A percentile compares a stretch with the other conserved stretches of the same genome.
phyloP scores from a whole-genome alignment of 2,113 vertebrate species.

The Cheilinus undulatus region DNA sequence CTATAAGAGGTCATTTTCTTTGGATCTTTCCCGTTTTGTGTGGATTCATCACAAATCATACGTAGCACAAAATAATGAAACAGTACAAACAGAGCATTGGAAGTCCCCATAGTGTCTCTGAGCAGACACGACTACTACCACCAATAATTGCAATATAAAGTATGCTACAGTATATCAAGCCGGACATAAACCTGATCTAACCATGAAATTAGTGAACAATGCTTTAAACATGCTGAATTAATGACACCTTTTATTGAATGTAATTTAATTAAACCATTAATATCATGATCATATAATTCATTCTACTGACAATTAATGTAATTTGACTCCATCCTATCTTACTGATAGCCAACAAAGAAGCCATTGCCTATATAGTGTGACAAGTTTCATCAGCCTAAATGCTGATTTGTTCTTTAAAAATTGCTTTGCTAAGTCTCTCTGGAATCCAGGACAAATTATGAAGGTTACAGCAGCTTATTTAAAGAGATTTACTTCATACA shows the following conservation, averaged over 20 bases:
- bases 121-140: too few relatives aligned
- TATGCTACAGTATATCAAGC: too few relatives aligned
- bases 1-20: too few relatives aligned
- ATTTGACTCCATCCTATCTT: conserved; percentile 19
- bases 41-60: too few relatives aligned
- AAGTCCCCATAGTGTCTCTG: too few relatives aligned
- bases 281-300: neutral
- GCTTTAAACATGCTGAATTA: too few relatives aligned
- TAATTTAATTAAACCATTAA: neutral
- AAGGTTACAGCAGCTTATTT: conserved; percentile 37
- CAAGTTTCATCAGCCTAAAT: conserved; percentile 32
- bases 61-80: too few relatives aligned
- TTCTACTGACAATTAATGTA: conserved; percentile 4
- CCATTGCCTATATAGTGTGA: neutral
- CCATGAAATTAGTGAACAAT: too few relatives aligned
- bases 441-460: conserved; percentile 27
- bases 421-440: neutral
- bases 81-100: too few relatives aligned
- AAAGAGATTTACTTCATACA: conserved; percentile 40
- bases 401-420: conserved; percentile 21
- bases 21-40: too few relatives aligned
- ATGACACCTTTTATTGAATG: neutral
- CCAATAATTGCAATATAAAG: too few relatives aligned
- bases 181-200: too few relatives aligned
- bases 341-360: neutral